These are phyloP conservation scores for Phania funesta DNA, from an alignment of 2,888 invertebrate genomes.

Conservation along the genomic window DNA sequence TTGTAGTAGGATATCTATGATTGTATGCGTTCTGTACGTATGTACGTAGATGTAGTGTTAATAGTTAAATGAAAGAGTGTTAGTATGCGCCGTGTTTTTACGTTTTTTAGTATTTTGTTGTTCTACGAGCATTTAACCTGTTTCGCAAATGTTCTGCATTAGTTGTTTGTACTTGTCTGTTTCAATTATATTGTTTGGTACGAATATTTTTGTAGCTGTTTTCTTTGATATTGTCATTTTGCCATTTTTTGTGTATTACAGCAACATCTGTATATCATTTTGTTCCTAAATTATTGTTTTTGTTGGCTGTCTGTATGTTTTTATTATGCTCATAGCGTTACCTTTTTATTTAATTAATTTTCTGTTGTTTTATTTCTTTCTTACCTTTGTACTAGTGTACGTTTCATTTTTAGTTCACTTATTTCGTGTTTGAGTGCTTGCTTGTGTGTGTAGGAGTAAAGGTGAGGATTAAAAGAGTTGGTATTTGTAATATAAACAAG, in stretches of 20 bases:
- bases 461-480: not conserved
- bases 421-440: not conserved
- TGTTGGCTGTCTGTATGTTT: constrained; percentile 10
- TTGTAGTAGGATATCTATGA: too few relatives aligned
- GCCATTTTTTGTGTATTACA: not conserved
- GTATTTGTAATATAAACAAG: not conserved
- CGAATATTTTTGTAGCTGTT: not conserved
- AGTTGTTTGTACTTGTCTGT: too few relatives aligned
- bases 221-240: constrained; percentile 16
- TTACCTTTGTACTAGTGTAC: not conserved
- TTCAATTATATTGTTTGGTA: too few relatives aligned
- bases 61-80: too few relatives aligned
- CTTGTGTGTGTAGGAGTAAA: not conserved
- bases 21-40: too few relatives aligned
- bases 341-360: constrained; percentile 64
- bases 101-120: too few relatives aligned
- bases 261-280: constrained; percentile 23
- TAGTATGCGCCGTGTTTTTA: too few relatives aligned
- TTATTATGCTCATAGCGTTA: constrained; percentile 57
- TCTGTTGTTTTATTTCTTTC: constrained; percentile 28
- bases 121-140: too few relatives aligned
- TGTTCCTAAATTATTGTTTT: not conserved
- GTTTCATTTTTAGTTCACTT: constrained; percentile 1
- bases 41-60: too few relatives aligned
- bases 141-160: too few relatives aligned